These are phyloP conservation scores for Zingel zingel DNA, from an alignment of 2,113 vertebrate species.

Conservation along the genomic window DNA sequence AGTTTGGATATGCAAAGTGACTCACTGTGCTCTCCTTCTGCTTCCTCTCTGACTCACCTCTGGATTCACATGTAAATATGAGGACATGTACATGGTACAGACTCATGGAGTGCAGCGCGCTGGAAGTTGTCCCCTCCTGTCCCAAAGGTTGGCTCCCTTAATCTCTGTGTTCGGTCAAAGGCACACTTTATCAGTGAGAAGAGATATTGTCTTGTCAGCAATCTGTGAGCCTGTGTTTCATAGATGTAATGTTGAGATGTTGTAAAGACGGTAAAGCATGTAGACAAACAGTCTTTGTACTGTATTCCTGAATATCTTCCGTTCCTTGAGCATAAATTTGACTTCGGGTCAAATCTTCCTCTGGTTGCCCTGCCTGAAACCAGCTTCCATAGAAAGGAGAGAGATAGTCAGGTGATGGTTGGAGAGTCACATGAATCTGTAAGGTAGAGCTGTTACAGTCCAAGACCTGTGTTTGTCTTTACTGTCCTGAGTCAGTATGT, in stretches of 20 bases:
- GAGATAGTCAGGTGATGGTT: conserved; percentile 77
- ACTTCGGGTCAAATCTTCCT: conserved; percentile 49
- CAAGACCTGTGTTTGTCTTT: conserved; percentile 72
- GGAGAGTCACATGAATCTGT: conserved; percentile 77
- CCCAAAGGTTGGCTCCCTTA: conserved; percentile 66
- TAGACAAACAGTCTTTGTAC: conserved; percentile 37
- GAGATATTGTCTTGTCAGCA: conserved; percentile 40
- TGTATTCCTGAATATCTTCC: conserved; percentile 32
- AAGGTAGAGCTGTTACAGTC: conserved; percentile 77
- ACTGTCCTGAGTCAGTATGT: conserved; percentile 53
- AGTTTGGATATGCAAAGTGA: conserved; percentile 76
- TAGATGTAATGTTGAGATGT: conserved; percentile 16
- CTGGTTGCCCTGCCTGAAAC: conserved; percentile 53
- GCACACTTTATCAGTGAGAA: conserved; percentile 53
- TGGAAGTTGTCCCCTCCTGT: conserved; percentile 48
- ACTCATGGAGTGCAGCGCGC: conserved; percentile 11
- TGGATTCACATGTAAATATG: conserved; percentile 71
- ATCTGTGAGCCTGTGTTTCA: conserved; percentile 13
- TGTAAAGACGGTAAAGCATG: conserved; percentile 25
- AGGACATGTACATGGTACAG: conserved; percentile 46
- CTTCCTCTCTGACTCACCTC: conserved; percentile 69
- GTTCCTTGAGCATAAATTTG: conserved; percentile 58
- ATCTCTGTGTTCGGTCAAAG: conserved; percentile 65
- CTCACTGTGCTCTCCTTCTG: conserved; percentile 53
- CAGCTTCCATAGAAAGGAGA: conserved; percentile 61